phyloP scores from a whole-genome alignment of 2,888 invertebrate genomes.

The Diogma glabrata region DNA sequence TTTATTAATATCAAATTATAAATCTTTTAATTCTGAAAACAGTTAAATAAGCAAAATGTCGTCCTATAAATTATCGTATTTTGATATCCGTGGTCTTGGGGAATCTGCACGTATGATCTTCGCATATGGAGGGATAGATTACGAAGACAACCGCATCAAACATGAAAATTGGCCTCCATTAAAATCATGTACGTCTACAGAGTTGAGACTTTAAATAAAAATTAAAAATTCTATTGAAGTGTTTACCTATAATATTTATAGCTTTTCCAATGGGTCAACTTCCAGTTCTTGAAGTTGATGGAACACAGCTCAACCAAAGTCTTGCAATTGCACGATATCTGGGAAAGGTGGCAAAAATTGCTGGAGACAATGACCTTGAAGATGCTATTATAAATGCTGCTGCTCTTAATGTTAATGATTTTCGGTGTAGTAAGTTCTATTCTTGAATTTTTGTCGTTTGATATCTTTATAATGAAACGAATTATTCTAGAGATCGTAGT shows the following conservation, averaged over 20 bases:
- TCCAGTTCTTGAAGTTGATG: not conserved
- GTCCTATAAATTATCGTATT: constrained; percentile 35
- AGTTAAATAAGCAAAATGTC: no score
- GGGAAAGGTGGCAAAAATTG: not conserved
- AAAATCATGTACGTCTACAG: no score
- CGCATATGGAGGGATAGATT: constrained; percentile 47
- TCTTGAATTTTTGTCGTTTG: not conserved
- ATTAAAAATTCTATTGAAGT: no score
- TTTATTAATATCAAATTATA: no score
- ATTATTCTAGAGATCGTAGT: not conserved
- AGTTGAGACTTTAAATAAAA: no score
- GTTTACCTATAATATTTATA: no score
- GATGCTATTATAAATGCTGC: not conserved
- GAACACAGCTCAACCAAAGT: not conserved
- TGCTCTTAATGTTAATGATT: not conserved
- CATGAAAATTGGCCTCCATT: constrained; percentile 43
- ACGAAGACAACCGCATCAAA: constrained; percentile 48
- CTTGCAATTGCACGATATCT: not conserved
- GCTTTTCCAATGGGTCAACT: not conserved
- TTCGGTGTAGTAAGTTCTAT: constrained; percentile 3
- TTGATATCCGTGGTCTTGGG: constrained; percentile 47
- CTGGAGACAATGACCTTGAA: not conserved
- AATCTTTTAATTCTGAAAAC: no score
- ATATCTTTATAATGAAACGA: not conserved
- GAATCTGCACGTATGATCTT: constrained; percentile 51